Conservation (phyloP, 1,140 invertebrate genomes). For the Monomorium pharaonis region DNA sequence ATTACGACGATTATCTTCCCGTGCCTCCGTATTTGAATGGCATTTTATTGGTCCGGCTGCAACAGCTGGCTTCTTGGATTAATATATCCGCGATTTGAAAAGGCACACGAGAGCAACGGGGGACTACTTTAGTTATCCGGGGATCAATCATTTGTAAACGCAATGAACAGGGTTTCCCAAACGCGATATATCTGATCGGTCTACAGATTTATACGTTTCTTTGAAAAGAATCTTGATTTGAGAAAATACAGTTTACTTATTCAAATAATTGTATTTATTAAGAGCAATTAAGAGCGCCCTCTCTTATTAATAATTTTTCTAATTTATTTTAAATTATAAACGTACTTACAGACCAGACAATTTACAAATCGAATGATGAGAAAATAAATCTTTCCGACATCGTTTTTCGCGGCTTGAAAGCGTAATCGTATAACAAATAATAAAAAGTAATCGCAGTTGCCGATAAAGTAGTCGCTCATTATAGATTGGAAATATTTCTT, state of each 20-base stretch:
- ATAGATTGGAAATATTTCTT: background rate
- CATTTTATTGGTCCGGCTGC: constrained; percentile 39
- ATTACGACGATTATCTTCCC: constrained; percentile 28
- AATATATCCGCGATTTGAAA: constrained; percentile 65
- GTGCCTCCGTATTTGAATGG: constrained; percentile 19
- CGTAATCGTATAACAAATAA: background rate
- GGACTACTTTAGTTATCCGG: constrained; percentile 22
- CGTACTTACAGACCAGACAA: background rate
- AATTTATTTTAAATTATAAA: background rate
- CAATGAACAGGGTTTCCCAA: constrained; percentile 25
- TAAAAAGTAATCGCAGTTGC: background rate
- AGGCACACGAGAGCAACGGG: constrained; percentile 45
- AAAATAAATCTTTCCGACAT: background rate
- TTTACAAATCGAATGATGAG: background rate
- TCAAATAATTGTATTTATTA: background rate
- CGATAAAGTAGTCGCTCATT: background rate
- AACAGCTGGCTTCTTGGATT: constrained; percentile 64
- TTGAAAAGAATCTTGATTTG: background rate
- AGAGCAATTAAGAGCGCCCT: background rate
- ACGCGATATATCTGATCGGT: background rate
- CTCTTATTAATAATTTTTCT: background rate
- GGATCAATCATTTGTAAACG: constrained; percentile 60
- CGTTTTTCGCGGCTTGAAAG: background rate
- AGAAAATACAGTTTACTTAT: background rate
- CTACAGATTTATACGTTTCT: background rate